Conservation (phyloP, 2,797 vertebrate species). For the Ctenopoma kingsleyae region DNA sequence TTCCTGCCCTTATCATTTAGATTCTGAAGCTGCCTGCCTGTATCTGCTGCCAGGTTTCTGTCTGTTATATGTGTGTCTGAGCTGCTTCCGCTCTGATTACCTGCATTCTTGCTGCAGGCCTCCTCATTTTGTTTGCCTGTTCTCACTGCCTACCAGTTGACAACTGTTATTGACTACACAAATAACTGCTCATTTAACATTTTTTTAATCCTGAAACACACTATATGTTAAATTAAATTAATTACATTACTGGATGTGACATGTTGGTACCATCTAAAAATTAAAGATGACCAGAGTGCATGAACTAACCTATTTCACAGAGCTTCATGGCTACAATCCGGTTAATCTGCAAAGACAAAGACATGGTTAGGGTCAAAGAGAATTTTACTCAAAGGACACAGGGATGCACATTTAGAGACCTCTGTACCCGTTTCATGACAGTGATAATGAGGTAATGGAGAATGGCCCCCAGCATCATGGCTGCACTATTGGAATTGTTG, state of each 20-base stretch:
- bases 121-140: background rate
- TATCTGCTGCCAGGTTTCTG: background rate
- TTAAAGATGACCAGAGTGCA: background rate
- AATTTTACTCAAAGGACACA: background rate
- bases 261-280: background rate
- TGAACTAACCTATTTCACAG: constrained; percentile 89
- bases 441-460: constrained; percentile 92
- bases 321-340: constrained; percentile 88
- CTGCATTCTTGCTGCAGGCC: background rate
- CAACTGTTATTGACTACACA: background rate
- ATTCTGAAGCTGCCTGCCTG: background rate
- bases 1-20: background rate
- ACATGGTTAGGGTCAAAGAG: constrained; percentile 9
- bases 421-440: constrained; percentile 91
- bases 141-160: background rate
- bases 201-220: background rate
- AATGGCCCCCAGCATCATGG: constrained; percentile 89
- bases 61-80: constrained; percentile 10
- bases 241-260: background rate
- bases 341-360: constrained; percentile 87
- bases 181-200: background rate
- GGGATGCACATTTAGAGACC: background rate
- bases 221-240: background rate
- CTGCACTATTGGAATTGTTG: constrained; percentile 82
- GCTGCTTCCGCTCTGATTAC: constrained; percentile 12